Evolutionary conservation across 2,113 vertebrate genomes (phyloP), one percentile per base, ranked within the genome.

Genomic region (Eulacestoma nigropectus): DNA sequence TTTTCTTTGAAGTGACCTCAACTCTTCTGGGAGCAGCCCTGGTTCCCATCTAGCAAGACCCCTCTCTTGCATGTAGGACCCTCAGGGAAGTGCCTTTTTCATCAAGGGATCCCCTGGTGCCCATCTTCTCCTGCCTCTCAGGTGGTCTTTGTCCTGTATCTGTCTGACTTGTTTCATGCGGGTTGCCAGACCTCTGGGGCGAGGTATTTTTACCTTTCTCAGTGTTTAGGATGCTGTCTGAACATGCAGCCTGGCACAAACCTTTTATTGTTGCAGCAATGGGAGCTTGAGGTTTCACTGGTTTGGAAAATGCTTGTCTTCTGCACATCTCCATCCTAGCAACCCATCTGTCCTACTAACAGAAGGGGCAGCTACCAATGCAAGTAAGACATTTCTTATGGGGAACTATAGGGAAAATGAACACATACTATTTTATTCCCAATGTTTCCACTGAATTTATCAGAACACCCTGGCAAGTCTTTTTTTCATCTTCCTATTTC

Each of bases 1-100:
- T 59, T 94, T 72, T 89, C 41, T 86, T 87, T 63, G 68, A 90
- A 93, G 68, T 60, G 68, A 84, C 72, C 35, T 90, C 63, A 62
- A 1, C 33, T 87, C 42, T 46, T 78, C 39, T 39, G 60, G 64
- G 46, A 87, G 15, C 56, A 90, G n/a, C 52, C 68, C 64, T 75
- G 41, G 13, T 81, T 52, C n/a, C 81, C 60, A 39, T 50, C 64
- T 62, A 52, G 37, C 29, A 56, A 74, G 67, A 65, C 19, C 21
- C 25, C 33, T 81, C 42, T 91, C 90, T 89, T 86, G 52, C 37
- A 15, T 1, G 4, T 35, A 37, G 76, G 75, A 47, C 47, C n/a
- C 35, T 49, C 0, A 0, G 46, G 84, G 50, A 55, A 69, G 33
- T 42, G 39, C 39, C 14, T 4, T 11, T 59, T 87, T 63, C 1